A percentile compares a stretch with the other conserved stretches of the same genome.
Conservation (phyloP, 2,113 vertebrate genomes). For the Ailurus styani region DNA sequence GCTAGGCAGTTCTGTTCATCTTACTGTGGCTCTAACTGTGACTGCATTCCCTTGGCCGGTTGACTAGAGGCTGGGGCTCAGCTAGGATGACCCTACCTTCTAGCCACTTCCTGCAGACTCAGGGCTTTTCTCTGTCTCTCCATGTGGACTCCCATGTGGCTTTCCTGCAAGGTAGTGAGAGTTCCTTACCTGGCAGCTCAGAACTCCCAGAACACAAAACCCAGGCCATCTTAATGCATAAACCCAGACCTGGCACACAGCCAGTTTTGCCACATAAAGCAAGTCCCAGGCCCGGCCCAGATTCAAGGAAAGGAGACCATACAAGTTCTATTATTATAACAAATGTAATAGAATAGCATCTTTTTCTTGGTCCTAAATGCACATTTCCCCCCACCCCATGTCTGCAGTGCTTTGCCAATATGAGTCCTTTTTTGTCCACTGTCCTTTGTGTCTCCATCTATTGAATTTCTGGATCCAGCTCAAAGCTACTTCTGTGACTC, state of each 20-base stretch:
- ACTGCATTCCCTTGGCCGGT: background rate
- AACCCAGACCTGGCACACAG: background rate
- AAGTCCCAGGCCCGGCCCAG: background rate
- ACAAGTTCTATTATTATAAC: background rate
- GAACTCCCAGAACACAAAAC: background rate
- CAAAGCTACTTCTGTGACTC: background rate
- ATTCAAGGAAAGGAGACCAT: background rate
- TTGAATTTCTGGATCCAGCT: background rate
- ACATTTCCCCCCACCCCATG: background rate
- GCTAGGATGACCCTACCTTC: background rate
- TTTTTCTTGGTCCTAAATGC: background rate
- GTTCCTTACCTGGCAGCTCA: background rate
- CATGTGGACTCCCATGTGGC: background rate
- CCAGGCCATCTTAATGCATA: background rate
- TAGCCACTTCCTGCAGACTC: background rate
- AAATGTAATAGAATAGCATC: background rate
- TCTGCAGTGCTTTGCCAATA: background rate
- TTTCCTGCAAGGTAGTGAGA: background rate
- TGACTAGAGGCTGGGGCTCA: background rate
- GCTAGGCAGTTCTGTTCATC: no score
- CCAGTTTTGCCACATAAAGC: background rate
- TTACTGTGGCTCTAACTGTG: background rate
- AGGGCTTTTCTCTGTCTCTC: background rate
- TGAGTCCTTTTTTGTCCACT: background rate
- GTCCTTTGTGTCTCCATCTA: background rate